Percentiles rank a stretch among this genome's conserved stretches.
Conservation (phyloP, 2,797 vertebrate genomes). For the Lateolabrax maculatus region DNA sequence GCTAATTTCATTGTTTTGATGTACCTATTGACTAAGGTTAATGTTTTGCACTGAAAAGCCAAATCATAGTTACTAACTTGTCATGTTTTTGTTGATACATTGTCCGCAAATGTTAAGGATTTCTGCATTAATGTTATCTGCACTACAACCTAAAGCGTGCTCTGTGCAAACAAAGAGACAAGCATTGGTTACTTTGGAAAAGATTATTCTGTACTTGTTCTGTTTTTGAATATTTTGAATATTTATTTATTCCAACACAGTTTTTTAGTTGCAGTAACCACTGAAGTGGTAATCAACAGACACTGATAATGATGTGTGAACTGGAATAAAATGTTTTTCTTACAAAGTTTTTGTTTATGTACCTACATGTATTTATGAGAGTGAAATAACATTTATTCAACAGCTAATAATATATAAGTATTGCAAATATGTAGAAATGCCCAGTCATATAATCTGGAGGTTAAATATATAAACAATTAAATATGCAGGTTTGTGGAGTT, state of each 20-base stretch:
- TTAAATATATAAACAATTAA: neutral
- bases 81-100: slow-evolving; percentile 51
- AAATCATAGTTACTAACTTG: slow-evolving; percentile 46
- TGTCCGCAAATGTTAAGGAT: slow-evolving; percentile 31
- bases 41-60: slow-evolving; percentile 69
- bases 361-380: neutral
- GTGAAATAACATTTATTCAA: neutral
- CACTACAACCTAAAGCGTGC: slow-evolving; percentile 40
- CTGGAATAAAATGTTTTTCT: slow-evolving; percentile 77
- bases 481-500: neutral
- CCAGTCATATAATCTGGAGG: rapidly evolving
- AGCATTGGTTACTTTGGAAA: slow-evolving; percentile 36
- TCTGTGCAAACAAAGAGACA: slow-evolving; percentile 48
- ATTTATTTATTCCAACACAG: slow-evolving; percentile 70
- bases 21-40: slow-evolving; percentile 36
- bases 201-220: slow-evolving; percentile 36
- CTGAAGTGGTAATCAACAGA: slow-evolving; percentile 31
- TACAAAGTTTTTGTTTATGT: slow-evolving; percentile 37
- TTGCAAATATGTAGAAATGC: neutral
- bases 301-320: slow-evolving; percentile 54
- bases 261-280: slow-evolving; percentile 52
- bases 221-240: slow-evolving; percentile 42
- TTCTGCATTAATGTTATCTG: slow-evolving; percentile 41
- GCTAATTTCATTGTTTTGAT: slow-evolving; percentile 42
- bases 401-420: neutral